Evolutionary conservation across 2,797 vertebrate species (phyloP).

Genomic region (Darevskia nairensis): DNA sequence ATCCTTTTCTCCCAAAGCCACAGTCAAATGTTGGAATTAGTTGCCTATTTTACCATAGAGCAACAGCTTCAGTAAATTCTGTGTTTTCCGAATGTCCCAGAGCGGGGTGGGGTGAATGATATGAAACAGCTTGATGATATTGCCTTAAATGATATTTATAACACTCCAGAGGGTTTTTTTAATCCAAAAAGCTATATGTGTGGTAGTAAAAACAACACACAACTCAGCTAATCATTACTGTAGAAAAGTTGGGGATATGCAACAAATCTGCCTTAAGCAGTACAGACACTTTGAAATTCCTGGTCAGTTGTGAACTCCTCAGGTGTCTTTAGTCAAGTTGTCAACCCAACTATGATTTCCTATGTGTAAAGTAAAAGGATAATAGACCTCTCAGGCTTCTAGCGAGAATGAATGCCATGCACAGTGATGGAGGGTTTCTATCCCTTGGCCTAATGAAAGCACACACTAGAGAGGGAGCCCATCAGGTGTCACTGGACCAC

Average conservation of each 20-base stretch:
- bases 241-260: neutral
- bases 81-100: constrained; percentile 14
- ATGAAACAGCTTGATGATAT: neutral
- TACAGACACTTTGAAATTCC: neutral
- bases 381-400: neutral
- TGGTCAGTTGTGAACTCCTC: neutral
- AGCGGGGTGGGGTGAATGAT: neutral
- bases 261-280: neutral
- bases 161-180: neutral
- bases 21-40: constrained; percentile 44
- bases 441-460: neutral
- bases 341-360: neutral
- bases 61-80: constrained; percentile 13
- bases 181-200: neutral
- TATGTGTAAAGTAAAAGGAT: neutral
- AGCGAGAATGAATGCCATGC: neutral
- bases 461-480: neutral
- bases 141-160: neutral
- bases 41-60: constrained; percentile 41
- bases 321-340: neutral
- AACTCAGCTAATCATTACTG: no score
- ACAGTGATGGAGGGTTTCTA: neutral
- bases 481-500: neutral
- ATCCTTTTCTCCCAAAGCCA: neutral
- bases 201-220: neutral